Conservation (phyloP, 2,888 invertebrate genomes). For the Clitarchus hookeri region DNA sequence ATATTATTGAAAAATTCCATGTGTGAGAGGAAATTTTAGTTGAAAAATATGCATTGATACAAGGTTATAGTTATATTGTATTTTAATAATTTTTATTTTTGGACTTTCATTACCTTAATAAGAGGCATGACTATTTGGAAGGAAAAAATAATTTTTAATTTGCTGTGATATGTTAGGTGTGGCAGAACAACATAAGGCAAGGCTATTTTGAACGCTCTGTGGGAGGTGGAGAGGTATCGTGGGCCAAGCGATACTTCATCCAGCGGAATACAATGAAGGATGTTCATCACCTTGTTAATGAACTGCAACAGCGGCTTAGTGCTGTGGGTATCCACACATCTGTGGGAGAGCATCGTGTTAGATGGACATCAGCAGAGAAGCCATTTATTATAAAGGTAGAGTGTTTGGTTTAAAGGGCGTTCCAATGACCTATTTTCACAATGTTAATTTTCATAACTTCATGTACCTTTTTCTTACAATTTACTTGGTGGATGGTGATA, state of each 20-base stretch:
- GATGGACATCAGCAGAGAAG: constrained; percentile 59
- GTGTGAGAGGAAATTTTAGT: too few species aligned
- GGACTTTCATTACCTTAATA: too few species aligned
- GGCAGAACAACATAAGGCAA: constrained; percentile 65
- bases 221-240: constrained; percentile 59
- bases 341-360: constrained; percentile 54
- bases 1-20: too few species aligned
- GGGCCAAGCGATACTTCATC: constrained; percentile 73
- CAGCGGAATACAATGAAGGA: constrained; percentile 74
- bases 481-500: too few species aligned
- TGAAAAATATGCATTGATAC: too few species aligned
- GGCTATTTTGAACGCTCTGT: constrained; percentile 59
- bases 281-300: constrained; percentile 70
- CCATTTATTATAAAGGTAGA: constrained; percentile 68
- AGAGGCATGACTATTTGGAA: too few species aligned
- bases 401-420: background rate
- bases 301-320: constrained; percentile 67
- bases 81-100: too few species aligned
- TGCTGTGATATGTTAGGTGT: constrained; percentile 60
- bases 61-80: too few species aligned
- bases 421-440: too few species aligned
- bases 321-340: constrained; percentile 64
- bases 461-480: too few species aligned
- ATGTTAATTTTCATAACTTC: too few species aligned
- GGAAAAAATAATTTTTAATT: too few species aligned